These are phyloP conservation scores for Plodia interpunctella DNA, from an alignment of 1,140 invertebrate genomes.

Conservation along the genomic window DNA sequence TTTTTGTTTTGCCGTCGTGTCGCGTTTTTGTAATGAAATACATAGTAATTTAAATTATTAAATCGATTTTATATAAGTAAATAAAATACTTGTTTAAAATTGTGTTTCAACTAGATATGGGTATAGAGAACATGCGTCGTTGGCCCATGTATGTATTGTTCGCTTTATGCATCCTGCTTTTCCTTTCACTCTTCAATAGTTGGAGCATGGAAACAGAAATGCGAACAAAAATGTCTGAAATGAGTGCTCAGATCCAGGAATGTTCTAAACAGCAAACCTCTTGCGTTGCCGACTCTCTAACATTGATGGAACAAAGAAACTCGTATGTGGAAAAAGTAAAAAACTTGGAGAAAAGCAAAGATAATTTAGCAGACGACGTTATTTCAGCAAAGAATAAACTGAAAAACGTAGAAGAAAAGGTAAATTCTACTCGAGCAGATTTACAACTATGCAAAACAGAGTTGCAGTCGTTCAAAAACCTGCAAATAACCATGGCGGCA, in stretches of 20 bases:
- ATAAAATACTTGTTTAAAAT: background rate
- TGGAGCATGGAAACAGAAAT: constrained; percentile 65
- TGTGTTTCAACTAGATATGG: constrained; percentile 38
- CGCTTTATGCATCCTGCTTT: constrained; percentile 60
- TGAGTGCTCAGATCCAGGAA: constrained; percentile 61
- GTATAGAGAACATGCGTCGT: constrained; percentile 72
- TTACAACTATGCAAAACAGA: constrained; percentile 63
- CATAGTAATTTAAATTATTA: background rate
- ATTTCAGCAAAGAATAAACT: constrained; percentile 42
- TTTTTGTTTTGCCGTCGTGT: background rate
- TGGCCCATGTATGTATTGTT: constrained; percentile 70
- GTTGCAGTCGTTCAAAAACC: constrained; percentile 58
- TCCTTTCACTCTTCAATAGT: constrained; percentile 68
- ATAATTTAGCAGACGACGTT: constrained; percentile 43
- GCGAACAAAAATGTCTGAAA: constrained; percentile 49
- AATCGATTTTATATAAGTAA: background rate
- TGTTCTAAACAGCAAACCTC: constrained; percentile 60
- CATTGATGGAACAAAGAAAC: constrained; percentile 55
- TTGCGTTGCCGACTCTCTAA: constrained; percentile 59
- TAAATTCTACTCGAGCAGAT: constrained; percentile 53
- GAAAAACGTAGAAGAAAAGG: constrained; percentile 48
- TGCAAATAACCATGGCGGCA: constrained; percentile 59
- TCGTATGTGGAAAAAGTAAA: constrained; percentile 50
- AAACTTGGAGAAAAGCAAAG: constrained; percentile 53
- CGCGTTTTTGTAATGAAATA: background rate